Conservation (phyloP, 2,888 invertebrate genomes). For the Epinotia ramella region DNA sequence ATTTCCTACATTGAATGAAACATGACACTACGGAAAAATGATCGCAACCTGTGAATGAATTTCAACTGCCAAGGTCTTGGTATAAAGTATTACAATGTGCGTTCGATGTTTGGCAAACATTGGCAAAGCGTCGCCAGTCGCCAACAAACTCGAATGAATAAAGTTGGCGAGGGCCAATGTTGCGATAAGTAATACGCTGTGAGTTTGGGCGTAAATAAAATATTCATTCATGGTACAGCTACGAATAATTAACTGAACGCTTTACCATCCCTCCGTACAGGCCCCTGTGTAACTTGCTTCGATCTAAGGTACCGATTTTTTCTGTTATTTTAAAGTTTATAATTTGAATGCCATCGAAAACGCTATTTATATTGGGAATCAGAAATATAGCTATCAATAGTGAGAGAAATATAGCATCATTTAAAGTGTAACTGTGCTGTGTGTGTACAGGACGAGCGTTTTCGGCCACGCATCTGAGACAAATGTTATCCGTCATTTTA, state of each 20-base stretch:
- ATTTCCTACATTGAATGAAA: constrained; percentile 44
- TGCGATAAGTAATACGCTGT: background rate
- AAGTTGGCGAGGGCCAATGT: background rate
- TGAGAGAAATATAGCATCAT: too few species aligned
- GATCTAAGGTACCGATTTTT: background rate
- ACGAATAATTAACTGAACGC: background rate
- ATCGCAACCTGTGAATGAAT: constrained; percentile 43
- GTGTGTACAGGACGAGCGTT: too few species aligned
- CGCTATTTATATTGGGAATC: background rate
- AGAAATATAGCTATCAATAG: background rate
- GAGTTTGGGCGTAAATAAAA: background rate
- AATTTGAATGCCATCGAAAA: background rate
- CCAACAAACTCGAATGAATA: background rate
- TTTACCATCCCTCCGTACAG: background rate
- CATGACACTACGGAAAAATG: constrained; percentile 32
- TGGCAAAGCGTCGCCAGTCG: background rate
- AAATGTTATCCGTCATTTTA: too few species aligned
- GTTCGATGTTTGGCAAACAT: constrained; percentile 3
- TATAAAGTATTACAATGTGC: background rate
- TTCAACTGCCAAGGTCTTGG: constrained; percentile 39
- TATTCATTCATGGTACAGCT: background rate
- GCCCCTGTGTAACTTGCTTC: background rate
- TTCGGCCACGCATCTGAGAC: too few species aligned
- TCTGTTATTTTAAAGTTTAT: background rate
- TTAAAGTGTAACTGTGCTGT: too few species aligned